A percentile compares a stretch with the other conserved stretches of the same genome.
Evolutionary conservation across 2,888 invertebrate genomes (phyloP).

Genomic region (Watsonalla cultraria): DNA sequence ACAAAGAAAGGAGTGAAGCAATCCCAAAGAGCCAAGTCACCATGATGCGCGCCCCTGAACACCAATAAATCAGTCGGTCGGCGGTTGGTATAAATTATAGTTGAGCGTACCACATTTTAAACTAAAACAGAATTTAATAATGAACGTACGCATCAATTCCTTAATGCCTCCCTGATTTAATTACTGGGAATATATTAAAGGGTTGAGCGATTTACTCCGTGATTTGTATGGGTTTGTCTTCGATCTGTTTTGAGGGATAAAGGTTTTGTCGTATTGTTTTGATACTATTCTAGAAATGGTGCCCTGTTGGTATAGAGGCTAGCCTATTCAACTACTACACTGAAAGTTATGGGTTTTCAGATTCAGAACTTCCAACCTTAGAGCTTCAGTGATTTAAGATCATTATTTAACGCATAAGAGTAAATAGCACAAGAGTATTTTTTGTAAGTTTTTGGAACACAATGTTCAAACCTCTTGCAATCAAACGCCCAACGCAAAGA

Average conservation of each 20-base stretch:
- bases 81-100: constrained; percentile 59
- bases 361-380: too few relatives aligned
- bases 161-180: constrained; percentile 69
- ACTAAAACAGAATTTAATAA: constrained; percentile 68
- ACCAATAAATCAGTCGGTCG: constrained; percentile 50
- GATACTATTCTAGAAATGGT: too few relatives aligned
- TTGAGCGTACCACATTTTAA: constrained; percentile 70
- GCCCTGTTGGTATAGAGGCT: too few relatives aligned
- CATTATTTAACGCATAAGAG: too few relatives aligned
- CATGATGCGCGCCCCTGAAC: constrained; percentile 44
- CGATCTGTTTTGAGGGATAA: neutral
- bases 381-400: too few relatives aligned
- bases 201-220: constrained; percentile 48
- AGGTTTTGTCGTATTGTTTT: too few relatives aligned
- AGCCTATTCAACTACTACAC: too few relatives aligned
- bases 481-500: constrained; percentile 3
- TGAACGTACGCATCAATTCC: constrained; percentile 71
- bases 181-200: constrained; percentile 52
- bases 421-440: too few relatives aligned
- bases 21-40: constrained; percentile 55
- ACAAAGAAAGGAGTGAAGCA: constrained; percentile 21
- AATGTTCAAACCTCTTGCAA: neutral
- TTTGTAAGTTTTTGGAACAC: too few relatives aligned
- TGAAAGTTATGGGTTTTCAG: too few relatives aligned
- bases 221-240: constrained; percentile 9